A percentile compares a stretch with the other conserved stretches of the same genome.
Conservation (phyloP, 2,113 vertebrate genomes). For the Copsychus sechellarum region DNA sequence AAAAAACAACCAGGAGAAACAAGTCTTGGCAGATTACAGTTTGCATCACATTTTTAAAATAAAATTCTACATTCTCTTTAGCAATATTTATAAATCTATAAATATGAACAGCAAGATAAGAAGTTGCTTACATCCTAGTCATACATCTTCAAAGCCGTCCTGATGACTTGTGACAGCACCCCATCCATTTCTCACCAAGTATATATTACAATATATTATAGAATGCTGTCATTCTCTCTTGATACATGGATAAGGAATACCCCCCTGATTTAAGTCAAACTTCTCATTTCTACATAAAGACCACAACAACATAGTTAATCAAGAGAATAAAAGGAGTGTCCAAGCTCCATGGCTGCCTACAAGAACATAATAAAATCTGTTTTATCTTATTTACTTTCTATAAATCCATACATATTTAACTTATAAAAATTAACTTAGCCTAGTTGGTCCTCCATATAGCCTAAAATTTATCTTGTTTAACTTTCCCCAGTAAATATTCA, state of each 20-base stretch:
- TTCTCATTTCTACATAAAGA: slow-evolving; percentile 36
- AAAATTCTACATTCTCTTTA: slow-evolving; percentile 33
- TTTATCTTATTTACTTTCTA: slow-evolving; percentile 7
- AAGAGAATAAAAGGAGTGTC: slow-evolving; percentile 10
- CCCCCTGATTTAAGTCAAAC: slow-evolving; percentile 48
- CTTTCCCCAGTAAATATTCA: not conserved
- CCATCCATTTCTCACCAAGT: slow-evolving; percentile 57
- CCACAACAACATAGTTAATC: slow-evolving; percentile 28
- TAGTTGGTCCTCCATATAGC: not conserved
- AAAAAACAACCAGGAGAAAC: slow-evolving; percentile 2
- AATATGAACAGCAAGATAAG: slow-evolving; percentile 41
- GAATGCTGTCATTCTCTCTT: slow-evolving; percentile 43
- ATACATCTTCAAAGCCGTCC: slow-evolving; percentile 36
- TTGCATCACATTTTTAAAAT: slow-evolving; percentile 36
- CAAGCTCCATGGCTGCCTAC: not conserved
- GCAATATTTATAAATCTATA: slow-evolving; percentile 48
- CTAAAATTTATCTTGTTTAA: not conserved
- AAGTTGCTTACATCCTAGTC: slow-evolving; percentile 31
- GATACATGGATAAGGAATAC: slow-evolving; percentile 39
- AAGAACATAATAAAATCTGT: not conserved
- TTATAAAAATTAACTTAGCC: not conserved
- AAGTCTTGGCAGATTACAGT: not conserved
- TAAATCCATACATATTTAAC: not conserved
- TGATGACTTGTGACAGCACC: slow-evolving; percentile 54
- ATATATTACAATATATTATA: slow-evolving; percentile 56